A percentile compares a stretch with the other conserved stretches of the same genome.
Conservation (phyloP, 2,797 vertebrate species). For the Acomys russatus region DNA sequence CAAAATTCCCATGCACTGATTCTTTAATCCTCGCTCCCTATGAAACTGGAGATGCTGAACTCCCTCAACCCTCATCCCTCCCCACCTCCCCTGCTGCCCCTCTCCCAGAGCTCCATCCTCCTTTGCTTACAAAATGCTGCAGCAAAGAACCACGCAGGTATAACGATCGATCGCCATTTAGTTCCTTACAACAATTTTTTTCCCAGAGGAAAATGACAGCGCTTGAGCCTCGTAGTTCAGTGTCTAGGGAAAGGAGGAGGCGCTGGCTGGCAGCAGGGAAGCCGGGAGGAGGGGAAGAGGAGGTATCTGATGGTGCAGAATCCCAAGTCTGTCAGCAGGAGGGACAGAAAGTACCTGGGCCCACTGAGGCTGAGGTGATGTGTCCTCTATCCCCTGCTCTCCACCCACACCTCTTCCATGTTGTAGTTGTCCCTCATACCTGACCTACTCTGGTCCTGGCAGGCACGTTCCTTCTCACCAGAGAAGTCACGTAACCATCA, state of each 20-base stretch:
- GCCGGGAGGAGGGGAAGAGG: fast-evolving
- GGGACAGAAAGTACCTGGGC: fast-evolving
- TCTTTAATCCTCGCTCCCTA: slow-evolving; percentile 77
- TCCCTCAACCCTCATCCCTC: slow-evolving; percentile 9
- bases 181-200: slow-evolving; percentile 49
- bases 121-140: background rate
- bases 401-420: background rate
- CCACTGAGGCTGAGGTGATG: background rate
- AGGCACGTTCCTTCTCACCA: too few relatives aligned
- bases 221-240: slow-evolving; percentile 20
- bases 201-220: slow-evolving; percentile 65
- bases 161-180: slow-evolving; percentile 71
- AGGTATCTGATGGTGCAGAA: background rate
- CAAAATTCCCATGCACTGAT: slow-evolving; percentile 82
- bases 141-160: background rate
- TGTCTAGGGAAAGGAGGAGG: background rate
- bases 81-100: background rate
- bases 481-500: background rate
- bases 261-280: fast-evolving
- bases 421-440: background rate
- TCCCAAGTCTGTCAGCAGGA: background rate
- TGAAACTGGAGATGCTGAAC: slow-evolving; percentile 56
- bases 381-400: too few relatives aligned
- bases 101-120: background rate
- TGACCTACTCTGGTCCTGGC: background rate